Conservation (phyloP, 2,888 invertebrate species). For the Acronicta leporina region DNA sequence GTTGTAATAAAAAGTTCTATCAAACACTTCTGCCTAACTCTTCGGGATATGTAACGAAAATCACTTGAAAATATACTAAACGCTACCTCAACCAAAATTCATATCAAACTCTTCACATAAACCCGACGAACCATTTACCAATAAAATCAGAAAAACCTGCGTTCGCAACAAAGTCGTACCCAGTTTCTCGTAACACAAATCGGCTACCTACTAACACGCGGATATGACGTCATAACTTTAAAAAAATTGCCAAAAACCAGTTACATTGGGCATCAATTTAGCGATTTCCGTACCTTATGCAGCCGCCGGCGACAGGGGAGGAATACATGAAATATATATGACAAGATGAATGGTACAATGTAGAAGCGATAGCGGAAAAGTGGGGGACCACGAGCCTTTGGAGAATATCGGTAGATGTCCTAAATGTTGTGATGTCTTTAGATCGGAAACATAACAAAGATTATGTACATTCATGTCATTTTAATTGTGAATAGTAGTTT, state of each 20-base stretch:
- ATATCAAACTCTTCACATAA: conserved; percentile 11
- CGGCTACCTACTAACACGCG: conserved; percentile 43
- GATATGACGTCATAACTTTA: conserved; percentile 63
- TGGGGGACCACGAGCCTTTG: too few relatives aligned
- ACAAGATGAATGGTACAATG: conserved; percentile 25
- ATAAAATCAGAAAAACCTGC: conserved; percentile 18
- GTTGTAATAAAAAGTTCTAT: too few relatives aligned
- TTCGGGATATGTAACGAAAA: too few relatives aligned
- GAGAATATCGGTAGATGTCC: too few relatives aligned
- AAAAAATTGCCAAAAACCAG: conserved; percentile 59
- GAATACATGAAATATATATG: conserved; percentile 64
- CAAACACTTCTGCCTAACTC: too few relatives aligned
- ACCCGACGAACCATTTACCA: conserved; percentile 8
- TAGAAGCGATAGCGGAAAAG: conserved; percentile 32
- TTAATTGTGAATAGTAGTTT: too few relatives aligned
- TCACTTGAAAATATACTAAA: too few relatives aligned
- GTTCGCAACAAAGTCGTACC: conserved; percentile 23
- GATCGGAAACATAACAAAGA: too few relatives aligned
- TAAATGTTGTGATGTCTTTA: too few relatives aligned
- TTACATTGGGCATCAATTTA: conserved; percentile 63
- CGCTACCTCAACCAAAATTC: background rate
- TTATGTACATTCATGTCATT: too few relatives aligned
- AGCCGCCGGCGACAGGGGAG: conserved; percentile 50
- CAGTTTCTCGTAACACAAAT: conserved; percentile 36
- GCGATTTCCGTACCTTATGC: conserved; percentile 59